Evolutionary conservation across 1,140 invertebrate genomes (phyloP), one percentile per base, ranked within the genome.

Genomic region (Maconellicoccus hirsutus): DNA sequence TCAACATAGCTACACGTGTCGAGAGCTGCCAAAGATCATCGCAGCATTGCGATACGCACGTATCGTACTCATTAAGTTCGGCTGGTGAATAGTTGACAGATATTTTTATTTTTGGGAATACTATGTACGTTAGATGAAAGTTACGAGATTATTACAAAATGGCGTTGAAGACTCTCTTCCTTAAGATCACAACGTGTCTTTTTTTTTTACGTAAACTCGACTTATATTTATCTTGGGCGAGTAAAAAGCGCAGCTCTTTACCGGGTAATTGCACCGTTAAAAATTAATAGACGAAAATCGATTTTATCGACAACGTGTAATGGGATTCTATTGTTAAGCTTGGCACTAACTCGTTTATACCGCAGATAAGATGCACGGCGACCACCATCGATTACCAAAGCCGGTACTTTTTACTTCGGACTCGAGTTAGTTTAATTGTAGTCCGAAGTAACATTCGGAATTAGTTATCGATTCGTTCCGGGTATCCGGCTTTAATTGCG

Each of bases 381-480:
- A 52, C 12, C 42, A 19, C n/a, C 42, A 52, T 52, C 42, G 42
- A 52, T 52, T 52, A 52, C 42, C 42, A 52, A 16, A 33, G 29
- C 29, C 29, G 12, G 29, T 33, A 33, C 29, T 33, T 33, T 33
- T 33, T 33, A 33, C 29, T 33, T 33, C 12, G 6, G 16, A 19
- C 42, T 14, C 42, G 42, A 19, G 42, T 16, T 14, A 6, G 42
- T 3, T 52, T 52, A 52, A 52, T 52, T 52, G 42, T 19, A 16
- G 6, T 16, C 42, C 16, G 16, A 52, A 2, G 12, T 33, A 33
- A 16, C 42, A 19, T 14, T 52, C n/a, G 6, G 42, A 52, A 52
- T 52, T 52, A 52, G 42, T 52, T 52, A 52, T 52, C 42, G 42
- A 52, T 52, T 52, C 42, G 42, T 52, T 52, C n/a, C 42, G 42